Conservation (phyloP, 2,888 invertebrate species). For the Dolichomitus sp. region DNA sequence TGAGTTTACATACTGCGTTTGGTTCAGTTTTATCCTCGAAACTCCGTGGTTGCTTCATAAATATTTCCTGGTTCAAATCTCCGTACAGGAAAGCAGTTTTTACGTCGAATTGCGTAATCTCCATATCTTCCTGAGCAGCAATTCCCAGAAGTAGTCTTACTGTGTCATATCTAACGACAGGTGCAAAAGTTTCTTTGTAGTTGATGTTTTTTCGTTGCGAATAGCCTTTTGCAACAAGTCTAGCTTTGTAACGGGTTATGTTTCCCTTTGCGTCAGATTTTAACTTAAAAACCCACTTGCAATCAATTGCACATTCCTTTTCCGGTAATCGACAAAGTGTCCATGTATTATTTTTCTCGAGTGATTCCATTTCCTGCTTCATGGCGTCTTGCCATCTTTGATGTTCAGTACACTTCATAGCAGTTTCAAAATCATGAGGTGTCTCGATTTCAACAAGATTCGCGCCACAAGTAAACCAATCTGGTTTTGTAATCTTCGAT, state of each 20-base stretch:
- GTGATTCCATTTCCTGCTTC: slow-evolving; percentile 23
- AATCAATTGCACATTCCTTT: slow-evolving; percentile 42
- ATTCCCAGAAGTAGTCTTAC: slow-evolving; percentile 57
- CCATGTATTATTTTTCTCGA: slow-evolving; percentile 33
- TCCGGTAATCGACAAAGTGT: slow-evolving; percentile 9
- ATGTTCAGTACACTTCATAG: slow-evolving; percentile 26
- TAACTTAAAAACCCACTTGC: slow-evolving; percentile 67
- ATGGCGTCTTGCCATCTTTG: slow-evolving; percentile 48
- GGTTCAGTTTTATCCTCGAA: too few species aligned
- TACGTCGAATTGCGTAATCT: slow-evolving; percentile 68
- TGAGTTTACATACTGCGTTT: too few species aligned
- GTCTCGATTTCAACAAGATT: slow-evolving; percentile 23
- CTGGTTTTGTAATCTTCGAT: slow-evolving; percentile 5
- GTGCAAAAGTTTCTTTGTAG: slow-evolving; percentile 52
- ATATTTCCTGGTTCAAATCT: slow-evolving; percentile 62
- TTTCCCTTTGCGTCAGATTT: slow-evolving; percentile 67
- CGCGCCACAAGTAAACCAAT: slow-evolving; percentile 1
- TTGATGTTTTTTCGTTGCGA: slow-evolving; percentile 68
- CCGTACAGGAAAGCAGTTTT: slow-evolving; percentile 71
- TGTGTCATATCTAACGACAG: slow-evolving; percentile 30
- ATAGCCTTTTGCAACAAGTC: slow-evolving; percentile 70
- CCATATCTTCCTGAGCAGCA: slow-evolving; percentile 57
- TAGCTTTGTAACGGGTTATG: slow-evolving; percentile 69
- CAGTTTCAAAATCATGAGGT: slow-evolving; percentile 24
- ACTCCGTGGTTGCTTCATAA: slow-evolving; percentile 45